Conservation (phyloP, 2,888 invertebrate species). For the Anticlea derivata region DNA sequence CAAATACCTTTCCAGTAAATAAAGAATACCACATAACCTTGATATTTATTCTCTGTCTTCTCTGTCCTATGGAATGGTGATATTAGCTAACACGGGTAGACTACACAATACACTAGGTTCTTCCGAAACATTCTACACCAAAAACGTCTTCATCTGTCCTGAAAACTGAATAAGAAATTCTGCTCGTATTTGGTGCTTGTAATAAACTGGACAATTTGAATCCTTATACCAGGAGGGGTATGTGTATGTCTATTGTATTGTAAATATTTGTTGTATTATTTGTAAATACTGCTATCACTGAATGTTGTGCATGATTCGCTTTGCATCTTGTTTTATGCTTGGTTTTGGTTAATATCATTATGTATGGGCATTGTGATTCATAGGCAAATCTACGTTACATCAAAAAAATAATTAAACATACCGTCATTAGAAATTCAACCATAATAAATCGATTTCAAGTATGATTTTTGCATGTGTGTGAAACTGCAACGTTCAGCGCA, state of each 20-base stretch:
- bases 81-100: constrained; percentile 22
- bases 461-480: constrained; percentile 17
- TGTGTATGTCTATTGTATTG: constrained; percentile 33
- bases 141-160: constrained; percentile 10
- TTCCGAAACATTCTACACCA: constrained; percentile 20
- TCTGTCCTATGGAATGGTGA: constrained; percentile 26
- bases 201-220: constrained; percentile 2
- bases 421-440: not conserved
- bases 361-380: constrained; percentile 17
- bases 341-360: constrained; percentile 43
- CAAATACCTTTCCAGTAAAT: constrained; percentile 21
- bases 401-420: not conserved
- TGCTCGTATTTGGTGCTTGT: constrained; percentile 10
- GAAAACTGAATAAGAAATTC: constrained; percentile 20
- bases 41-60: constrained; percentile 22
- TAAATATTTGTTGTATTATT: constrained; percentile 30
- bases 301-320: constrained; percentile 54
- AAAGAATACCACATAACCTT: constrained; percentile 13
- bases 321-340: constrained; percentile 55
- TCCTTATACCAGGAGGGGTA: constrained; percentile 32
- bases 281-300: constrained; percentile 35
- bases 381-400: constrained; percentile 45
- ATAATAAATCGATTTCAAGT: not conserved
- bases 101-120: constrained; percentile 21
- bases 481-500: not conserved